Percentiles rank a stretch among this genome's conserved stretches.
These are phyloP conservation scores for Actinia equina DNA, from an alignment of 64 coral and sea anemone species.

Conservation along the genomic window DNA sequence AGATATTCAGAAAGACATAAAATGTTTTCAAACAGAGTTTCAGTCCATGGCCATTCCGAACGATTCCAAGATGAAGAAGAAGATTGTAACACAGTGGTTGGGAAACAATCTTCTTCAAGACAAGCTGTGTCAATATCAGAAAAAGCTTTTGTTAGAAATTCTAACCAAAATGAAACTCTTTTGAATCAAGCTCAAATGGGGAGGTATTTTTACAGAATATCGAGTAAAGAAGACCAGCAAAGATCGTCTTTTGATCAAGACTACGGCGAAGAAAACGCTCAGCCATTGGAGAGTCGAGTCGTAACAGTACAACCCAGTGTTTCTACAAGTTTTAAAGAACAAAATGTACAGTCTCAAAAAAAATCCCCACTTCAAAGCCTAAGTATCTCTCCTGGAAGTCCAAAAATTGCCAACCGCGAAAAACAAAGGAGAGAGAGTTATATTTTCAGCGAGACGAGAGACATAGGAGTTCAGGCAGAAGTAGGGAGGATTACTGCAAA, in stretches of 20 bases:
- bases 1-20: background rate
- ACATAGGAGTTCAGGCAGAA: background rate
- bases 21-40: background rate
- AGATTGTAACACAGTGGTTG: background rate
- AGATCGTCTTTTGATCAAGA: background rate
- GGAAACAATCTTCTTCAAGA: background rate
- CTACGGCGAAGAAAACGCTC: background rate
- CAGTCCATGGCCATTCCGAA: background rate
- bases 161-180: background rate
- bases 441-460: background rate
- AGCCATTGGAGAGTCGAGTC: background rate
- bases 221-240: background rate
- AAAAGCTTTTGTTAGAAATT: background rate
- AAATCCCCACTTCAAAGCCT: background rate
- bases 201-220: background rate
- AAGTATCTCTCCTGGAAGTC: background rate
- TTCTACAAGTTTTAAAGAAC: background rate
- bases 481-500: background rate
- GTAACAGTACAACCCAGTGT: background rate
- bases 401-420: background rate
- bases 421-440: background rate
- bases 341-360: background rate
- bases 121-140: slow-evolving; percentile 9
- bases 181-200: background rate
- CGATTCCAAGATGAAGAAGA: background rate